These are phyloP conservation scores for Gopherus evgoodei DNA, from an alignment of 2,113 vertebrate species.

Conservation along the genomic window DNA sequence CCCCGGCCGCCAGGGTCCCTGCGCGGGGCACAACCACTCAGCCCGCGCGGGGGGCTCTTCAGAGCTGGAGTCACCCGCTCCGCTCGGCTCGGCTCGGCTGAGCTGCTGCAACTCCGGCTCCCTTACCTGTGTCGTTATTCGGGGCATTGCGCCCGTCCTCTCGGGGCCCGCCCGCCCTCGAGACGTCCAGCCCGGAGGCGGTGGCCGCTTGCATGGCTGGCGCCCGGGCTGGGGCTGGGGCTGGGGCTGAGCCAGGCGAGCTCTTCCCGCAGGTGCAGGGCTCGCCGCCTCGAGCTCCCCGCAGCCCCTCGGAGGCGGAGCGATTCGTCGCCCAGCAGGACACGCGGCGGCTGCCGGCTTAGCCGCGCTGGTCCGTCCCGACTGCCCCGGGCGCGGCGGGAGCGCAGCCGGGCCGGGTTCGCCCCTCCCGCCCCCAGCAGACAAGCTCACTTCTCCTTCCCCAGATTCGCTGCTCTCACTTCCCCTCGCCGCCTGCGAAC, in stretches of 20 bases:
- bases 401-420: neutral
- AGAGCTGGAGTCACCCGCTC: no score
- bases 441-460: neutral
- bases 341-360: no score
- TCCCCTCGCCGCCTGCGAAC: neutral
- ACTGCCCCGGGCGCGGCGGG: neutral
- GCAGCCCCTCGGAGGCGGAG: neutral
- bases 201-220: constrained; percentile 79
- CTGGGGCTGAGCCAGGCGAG: neutral
- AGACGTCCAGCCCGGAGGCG: constrained; percentile 67
- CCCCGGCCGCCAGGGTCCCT: no score
- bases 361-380: neutral
- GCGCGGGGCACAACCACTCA: fast-evolving
- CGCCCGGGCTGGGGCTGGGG: neutral
- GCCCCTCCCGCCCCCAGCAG: neutral
- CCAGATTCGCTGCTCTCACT: neutral
- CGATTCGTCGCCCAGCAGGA: neutral
- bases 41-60: neutral
- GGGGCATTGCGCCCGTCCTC: constrained; percentile 37
- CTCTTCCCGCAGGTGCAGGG: neutral
- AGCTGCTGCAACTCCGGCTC: neutral
- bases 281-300: neutral
- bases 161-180: constrained; percentile 49
- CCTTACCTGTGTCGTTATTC: constrained; percentile 80
- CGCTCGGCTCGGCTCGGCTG: no score